A percentile compares a stretch with the other conserved stretches of the same genome.
Conservation (phyloP, 2,888 invertebrate species). For the Notocelia uddmanniana region DNA sequence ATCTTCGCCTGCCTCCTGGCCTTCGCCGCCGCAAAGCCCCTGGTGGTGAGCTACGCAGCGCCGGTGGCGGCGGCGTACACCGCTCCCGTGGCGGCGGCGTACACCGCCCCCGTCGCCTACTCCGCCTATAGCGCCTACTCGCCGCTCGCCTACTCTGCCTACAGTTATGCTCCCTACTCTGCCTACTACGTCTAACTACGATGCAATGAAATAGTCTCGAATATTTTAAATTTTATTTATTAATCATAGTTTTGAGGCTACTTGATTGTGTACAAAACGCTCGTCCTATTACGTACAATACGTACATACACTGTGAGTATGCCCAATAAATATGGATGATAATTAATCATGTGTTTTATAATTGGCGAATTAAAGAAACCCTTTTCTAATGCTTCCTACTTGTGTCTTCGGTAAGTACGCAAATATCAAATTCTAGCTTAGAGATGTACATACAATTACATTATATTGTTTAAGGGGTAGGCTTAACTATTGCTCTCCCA, state of each 20-base stretch:
- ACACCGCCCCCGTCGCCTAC: conserved; percentile 62
- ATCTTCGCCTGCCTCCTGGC: conserved; percentile 85
- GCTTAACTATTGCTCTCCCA: no score
- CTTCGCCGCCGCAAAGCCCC: conserved; percentile 64
- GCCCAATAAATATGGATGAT: conserved; percentile 27
- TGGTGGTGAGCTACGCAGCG: conserved; percentile 52
- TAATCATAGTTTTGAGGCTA: conserved; percentile 24
- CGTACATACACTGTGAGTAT: conserved; percentile 1
- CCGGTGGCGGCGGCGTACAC: conserved; percentile 39
- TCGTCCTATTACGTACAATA: conserved; percentile 18
- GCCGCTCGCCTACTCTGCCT: conserved; percentile 61
- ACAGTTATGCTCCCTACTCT: conserved; percentile 65
- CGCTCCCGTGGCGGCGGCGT: conserved; percentile 52
- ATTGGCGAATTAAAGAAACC: not conserved
- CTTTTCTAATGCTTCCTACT: not conserved
- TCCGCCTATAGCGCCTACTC: conserved; percentile 68
- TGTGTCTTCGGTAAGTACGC: no score
- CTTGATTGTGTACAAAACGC: conserved; percentile 7
- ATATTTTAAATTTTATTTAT: conserved; percentile 18
- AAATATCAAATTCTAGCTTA: no score
- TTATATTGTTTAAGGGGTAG: no score
- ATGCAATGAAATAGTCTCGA: conserved; percentile 7
- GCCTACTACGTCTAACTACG: conserved; percentile 54
- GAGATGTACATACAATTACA: no score
- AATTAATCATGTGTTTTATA: conserved; percentile 8